Evolutionary conservation across 2,888 invertebrate genomes (phyloP), one percentile per base, ranked within the genome.

Genomic region (Cancer borealis): DNA sequence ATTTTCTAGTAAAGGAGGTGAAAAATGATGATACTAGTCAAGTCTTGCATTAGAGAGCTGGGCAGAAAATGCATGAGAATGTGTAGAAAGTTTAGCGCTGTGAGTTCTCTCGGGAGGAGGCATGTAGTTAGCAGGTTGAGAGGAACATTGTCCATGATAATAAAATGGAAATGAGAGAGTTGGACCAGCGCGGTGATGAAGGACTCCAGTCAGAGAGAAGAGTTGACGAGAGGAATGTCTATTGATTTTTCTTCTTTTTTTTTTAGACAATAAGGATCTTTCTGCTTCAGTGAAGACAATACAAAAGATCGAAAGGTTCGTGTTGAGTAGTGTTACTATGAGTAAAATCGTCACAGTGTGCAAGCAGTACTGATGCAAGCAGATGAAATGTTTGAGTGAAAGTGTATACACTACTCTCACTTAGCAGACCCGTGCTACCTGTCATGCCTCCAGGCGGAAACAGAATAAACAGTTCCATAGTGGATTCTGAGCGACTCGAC

Each of bases 11-110:
- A 10, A 30, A 26, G 66, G n/a, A 21, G 79, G 30, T 79, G 79
- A 79, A 79, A 79, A 79, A 79, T 30, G 6, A 79, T 30, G 6
- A 79, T 30, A 79, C 30, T 3, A 30, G 79, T 30, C 30, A 66
- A 79, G 79, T 79, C 79, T 79, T 79, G 30, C 30, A 21, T 79
- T 79, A 79, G 79, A 30, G 30, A 30, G 30, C 10, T 79, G 79
- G 79, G 79, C 79, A 30, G 79, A 79, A 79, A 79, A 79, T 79
- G 79, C 30, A 79, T 79, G 79, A 79, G 79, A 79, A 79, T 79
- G 30, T 30, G 26, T 30, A 79, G 79, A 79, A 79, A 79, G 79
- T 79, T 79, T 79, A 79, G 30, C 30, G 30, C 12, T 26, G 30
- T 10, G 79, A 79, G 79, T 30, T 30, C 79, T 26, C 79, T 30